phyloP scores from a whole-genome alignment of 1,140 invertebrate species.

The Brachystomella parvula region DNA sequence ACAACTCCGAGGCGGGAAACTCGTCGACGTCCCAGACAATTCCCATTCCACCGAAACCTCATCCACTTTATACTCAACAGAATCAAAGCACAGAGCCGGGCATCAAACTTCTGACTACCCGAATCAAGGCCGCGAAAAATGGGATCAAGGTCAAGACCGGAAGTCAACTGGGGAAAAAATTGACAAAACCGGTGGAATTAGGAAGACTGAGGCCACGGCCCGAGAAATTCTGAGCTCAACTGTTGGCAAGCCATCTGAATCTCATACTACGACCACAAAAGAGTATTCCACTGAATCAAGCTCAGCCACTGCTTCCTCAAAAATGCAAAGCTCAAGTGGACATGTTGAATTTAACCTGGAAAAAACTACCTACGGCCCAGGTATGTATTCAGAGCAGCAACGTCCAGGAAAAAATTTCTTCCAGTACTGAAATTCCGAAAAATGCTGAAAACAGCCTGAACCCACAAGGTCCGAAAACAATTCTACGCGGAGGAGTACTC shows the following conservation, averaged over 20 bases:
- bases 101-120: background rate
- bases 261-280: too few relatives aligned
- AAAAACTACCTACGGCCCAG: background rate
- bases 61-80: background rate
- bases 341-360: background rate
- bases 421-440: background rate
- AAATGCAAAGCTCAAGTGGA: background rate
- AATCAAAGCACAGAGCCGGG: background rate
- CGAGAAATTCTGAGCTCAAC: too few relatives aligned
- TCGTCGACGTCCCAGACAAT: conserved; percentile 16
- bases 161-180: too few relatives aligned
- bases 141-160: too few relatives aligned
- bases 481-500: conserved; percentile 9
- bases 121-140: too few relatives aligned
- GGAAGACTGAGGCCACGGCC: too few relatives aligned
- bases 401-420: background rate
- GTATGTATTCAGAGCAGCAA: background rate
- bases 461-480: conserved; percentile 3
- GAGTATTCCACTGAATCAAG: too few relatives aligned
- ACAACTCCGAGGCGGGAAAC: conserved; percentile 29
- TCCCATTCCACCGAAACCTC: background rate
- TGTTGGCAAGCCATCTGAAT: too few relatives aligned
- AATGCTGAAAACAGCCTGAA: background rate
- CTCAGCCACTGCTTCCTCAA: background rate
- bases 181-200: too few relatives aligned